These are phyloP conservation scores for Eulemur coronatus DNA, from an alignment of 2,797 vertebrate species.

Conservation along the genomic window DNA sequence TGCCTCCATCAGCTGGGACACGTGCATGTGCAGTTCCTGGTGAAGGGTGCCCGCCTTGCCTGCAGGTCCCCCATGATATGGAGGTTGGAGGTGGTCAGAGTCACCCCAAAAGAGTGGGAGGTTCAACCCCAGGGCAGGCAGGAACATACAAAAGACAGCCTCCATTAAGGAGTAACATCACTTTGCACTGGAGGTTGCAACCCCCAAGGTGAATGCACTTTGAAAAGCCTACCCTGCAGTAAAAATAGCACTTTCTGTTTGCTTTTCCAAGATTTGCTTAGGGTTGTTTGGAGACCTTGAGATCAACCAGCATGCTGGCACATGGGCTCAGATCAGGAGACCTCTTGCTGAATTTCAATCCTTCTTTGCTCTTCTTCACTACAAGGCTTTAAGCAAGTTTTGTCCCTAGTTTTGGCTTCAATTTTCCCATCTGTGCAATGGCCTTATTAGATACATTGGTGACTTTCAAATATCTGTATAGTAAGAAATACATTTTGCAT, in stretches of 20 bases:
- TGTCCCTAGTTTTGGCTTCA: neutral
- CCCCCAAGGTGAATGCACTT: neutral
- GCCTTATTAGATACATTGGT: neutral
- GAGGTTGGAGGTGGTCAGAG: neutral
- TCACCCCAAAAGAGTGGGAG: neutral
- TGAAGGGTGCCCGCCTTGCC: neutral
- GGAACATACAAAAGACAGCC: neutral
- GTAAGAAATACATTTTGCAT: neutral
- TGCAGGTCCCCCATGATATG: neutral
- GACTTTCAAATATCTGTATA: neutral
- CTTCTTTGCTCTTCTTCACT: neutral
- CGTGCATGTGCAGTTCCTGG: neutral
- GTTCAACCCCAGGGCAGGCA: neutral
- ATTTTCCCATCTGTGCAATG: neutral
- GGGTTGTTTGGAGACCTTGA: neutral
- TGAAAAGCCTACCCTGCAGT: neutral
- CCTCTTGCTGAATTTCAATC: neutral
- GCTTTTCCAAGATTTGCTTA: neutral
- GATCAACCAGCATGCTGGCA: neutral
- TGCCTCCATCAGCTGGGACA: neutral
- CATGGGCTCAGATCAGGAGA: neutral
- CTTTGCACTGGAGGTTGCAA: neutral
- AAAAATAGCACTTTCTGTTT: neutral
- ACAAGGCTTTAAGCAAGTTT: neutral
- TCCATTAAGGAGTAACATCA: neutral